A percentile compares a stretch with the other conserved stretches of the same genome.
Evolutionary conservation across 2,797 vertebrate genomes (phyloP).

Genomic region (Anabas testudineus): DNA sequence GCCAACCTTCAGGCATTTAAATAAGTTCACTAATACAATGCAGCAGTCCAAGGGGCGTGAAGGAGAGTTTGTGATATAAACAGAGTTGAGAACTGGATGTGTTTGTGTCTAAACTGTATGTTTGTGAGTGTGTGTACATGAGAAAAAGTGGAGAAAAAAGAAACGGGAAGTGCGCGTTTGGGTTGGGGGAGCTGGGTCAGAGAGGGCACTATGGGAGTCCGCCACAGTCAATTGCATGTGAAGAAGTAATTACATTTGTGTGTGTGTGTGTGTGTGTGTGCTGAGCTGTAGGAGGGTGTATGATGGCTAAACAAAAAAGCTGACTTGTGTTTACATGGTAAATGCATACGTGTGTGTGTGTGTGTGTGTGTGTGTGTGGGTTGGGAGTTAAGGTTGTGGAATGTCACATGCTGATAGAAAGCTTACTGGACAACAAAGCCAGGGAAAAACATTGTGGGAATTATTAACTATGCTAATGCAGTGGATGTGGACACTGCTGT

Average conservation of each 20-base stretch:
- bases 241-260: slow-evolving; percentile 72
- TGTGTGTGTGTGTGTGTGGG: slow-evolving; percentile 56
- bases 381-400: slow-evolving; percentile 72
- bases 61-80: slow-evolving; percentile 53
- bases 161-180: slow-evolving; percentile 69
- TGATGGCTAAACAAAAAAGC: slow-evolving; percentile 75
- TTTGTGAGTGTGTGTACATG: slow-evolving; percentile 16
- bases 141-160: slow-evolving; percentile 18
- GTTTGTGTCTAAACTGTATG: slow-evolving; percentile 1
- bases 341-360: slow-evolving; percentile 59
- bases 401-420: slow-evolving; percentile 79
- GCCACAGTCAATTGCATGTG: slow-evolving; percentile 67
- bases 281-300: slow-evolving; percentile 71
- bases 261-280: slow-evolving; percentile 45
- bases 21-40: background rate
- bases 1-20: slow-evolving; percentile 1
- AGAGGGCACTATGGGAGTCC: slow-evolving; percentile 69
- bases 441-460: slow-evolving; percentile 55
- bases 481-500: background rate
- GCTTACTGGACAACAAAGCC: slow-evolving; percentile 74
- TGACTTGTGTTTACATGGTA: slow-evolving; percentile 77
- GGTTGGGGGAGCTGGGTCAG: slow-evolving; percentile 56
- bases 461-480: slow-evolving; percentile 28
- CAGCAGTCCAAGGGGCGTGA: slow-evolving; percentile 35
- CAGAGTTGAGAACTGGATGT: slow-evolving; percentile 23